A percentile compares a stretch with the other conserved stretches of the same genome.
Evolutionary conservation across 2,113 vertebrate species (phyloP).

Genomic region (Sinocyclocheilus grahami): DNA sequence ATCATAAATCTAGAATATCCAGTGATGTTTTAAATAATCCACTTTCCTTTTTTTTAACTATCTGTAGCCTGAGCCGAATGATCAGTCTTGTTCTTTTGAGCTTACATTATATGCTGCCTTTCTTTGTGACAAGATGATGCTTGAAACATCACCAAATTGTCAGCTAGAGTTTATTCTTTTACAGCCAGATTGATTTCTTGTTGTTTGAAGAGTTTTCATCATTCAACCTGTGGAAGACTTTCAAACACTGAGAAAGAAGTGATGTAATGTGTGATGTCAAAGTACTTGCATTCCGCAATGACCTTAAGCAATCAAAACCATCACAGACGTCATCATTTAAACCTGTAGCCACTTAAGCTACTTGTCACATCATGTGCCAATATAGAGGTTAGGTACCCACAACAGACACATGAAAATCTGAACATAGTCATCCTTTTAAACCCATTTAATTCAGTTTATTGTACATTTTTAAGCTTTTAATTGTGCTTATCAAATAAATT

Average conservation of each 20-base stretch:
- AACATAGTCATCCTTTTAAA: not conserved
- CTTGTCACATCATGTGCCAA: not conserved
- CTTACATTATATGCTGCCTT: not conserved
- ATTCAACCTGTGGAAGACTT: not conserved
- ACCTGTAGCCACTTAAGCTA: not conserved
- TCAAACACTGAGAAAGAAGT: not conserved
- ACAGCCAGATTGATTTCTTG: not conserved
- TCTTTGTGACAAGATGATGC: not conserved
- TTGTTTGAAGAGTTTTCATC: conserved; percentile 19
- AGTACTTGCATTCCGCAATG: not conserved
- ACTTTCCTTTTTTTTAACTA: not conserved
- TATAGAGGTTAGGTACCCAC: no score
- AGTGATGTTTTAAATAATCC: not conserved
- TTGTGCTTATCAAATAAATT: not conserved
- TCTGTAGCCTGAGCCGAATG: not conserved
- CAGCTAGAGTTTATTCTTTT: not conserved
- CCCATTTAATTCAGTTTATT: not conserved
- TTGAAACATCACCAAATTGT: not conserved
- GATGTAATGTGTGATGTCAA: not conserved
- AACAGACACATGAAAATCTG: not conserved
- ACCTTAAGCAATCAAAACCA: not conserved
- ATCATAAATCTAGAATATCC: not conserved
- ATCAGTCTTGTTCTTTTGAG: conserved; percentile 8
- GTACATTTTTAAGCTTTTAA: not conserved
- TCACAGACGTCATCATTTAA: not conserved